phyloP scores from a whole-genome alignment of 2,888 invertebrate species.

The Shargacucullia verbasci region DNA sequence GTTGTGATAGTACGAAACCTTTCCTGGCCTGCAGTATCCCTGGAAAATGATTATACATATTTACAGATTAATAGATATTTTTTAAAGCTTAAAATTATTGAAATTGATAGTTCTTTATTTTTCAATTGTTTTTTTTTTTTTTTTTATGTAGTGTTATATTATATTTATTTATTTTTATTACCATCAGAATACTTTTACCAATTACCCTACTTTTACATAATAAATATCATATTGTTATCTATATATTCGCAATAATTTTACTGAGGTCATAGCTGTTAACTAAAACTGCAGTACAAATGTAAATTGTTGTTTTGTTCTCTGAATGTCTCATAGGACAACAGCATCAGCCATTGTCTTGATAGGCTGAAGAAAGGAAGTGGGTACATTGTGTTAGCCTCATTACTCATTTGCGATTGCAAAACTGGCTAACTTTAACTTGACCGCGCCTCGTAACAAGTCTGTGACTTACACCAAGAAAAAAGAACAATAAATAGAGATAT shows the following conservation, averaged over 20 bases:
- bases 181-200: slow-evolving; percentile 2
- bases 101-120: not conserved
- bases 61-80: not conserved
- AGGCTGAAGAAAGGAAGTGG: slow-evolving; percentile 54
- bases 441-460: slow-evolving; percentile 35
- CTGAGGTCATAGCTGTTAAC: slow-evolving; percentile 23
- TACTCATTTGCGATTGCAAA: slow-evolving; percentile 46
- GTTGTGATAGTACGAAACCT: slow-evolving; percentile 99
- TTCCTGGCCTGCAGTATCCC: slow-evolving; percentile 99
- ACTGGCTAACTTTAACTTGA: slow-evolving; percentile 26
- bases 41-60: slow-evolving; percentile 69
- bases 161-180: too few species aligned
- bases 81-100: not conserved
- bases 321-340: slow-evolving; percentile 45
- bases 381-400: slow-evolving; percentile 46
- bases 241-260: slow-evolving; percentile 10
- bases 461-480: slow-evolving; percentile 12
- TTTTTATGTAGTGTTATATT: too few species aligned
- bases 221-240: slow-evolving; percentile 5
- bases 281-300: slow-evolving; percentile 39
- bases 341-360: slow-evolving; percentile 44
- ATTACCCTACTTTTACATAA: slow-evolving; percentile 6
- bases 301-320: slow-evolving; percentile 52
- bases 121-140: slow-evolving; percentile 1
- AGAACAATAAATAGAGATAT: slow-evolving; percentile 8